Conservation (phyloP, 64 coral and sea anemone species). For the Anthopleura sola region DNA sequence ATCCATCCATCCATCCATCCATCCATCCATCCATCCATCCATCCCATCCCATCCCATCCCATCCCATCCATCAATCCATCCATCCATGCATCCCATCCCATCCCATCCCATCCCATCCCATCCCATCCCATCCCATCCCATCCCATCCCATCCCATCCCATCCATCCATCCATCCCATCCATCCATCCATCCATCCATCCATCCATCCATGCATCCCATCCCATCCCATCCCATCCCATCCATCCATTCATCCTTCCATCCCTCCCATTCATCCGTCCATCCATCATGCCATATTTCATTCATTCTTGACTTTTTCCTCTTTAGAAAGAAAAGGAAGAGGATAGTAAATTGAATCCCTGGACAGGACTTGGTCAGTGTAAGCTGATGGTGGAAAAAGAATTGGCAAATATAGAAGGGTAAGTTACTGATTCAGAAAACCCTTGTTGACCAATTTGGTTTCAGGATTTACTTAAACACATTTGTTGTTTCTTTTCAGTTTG, state of each 20-base stretch:
- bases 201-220: no score
- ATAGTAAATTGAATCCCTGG: slow-evolving; percentile 76
- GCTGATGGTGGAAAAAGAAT: slow-evolving; percentile 80
- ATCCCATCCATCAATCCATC: not conserved
- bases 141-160: no score
- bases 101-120: no score
- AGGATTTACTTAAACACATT: not conserved
- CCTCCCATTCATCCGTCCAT: not conserved
- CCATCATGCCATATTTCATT: not conserved
- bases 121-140: no score
- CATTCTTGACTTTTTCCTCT: not conserved
- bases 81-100: not conserved
- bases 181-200: no score
- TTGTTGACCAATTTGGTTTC: not conserved
- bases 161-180: no score
- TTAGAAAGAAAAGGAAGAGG: slow-evolving; percentile 79
- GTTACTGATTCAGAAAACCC: no score
- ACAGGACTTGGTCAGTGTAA: slow-evolving; percentile 89
- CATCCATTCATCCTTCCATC: not conserved
- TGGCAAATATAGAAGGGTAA: slow-evolving; percentile 85
- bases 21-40: not conserved
- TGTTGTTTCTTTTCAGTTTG: slow-evolving; percentile 54
- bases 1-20: not conserved
- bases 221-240: no score
- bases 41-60: not conserved